phyloP scores from a whole-genome alignment of 1,140 invertebrate genomes.

The Phortica variegata region DNA sequence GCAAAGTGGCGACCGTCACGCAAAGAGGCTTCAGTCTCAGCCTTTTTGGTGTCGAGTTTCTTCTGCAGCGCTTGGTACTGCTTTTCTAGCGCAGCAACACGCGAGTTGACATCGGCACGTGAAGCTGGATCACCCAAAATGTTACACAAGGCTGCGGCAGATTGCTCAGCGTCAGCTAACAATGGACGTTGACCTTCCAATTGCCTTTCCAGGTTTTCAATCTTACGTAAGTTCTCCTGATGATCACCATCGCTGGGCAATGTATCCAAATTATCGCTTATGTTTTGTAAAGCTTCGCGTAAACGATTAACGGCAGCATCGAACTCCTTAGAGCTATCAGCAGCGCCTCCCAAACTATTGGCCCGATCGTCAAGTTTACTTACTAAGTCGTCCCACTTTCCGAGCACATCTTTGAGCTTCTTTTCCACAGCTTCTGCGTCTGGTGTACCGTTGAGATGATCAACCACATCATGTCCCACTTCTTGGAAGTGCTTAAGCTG shows the following conservation, averaged over 20 bases:
- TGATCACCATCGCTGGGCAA: constrained; percentile 79
- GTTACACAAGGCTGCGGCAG: constrained; percentile 81
- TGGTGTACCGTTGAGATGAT: constrained; percentile 68
- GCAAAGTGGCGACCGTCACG: constrained; percentile 84
- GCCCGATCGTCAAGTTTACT: constrained; percentile 79
- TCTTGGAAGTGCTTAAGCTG: constrained; percentile 83
- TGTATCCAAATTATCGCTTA: constrained; percentile 84
- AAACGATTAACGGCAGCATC: constrained; percentile 80
- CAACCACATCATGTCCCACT: constrained; percentile 74
- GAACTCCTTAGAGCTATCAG: constrained; percentile 86
- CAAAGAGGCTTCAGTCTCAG: constrained; percentile 83
- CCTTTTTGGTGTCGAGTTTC: constrained; percentile 86
- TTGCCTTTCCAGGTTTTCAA: constrained; percentile 84
- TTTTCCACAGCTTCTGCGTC: constrained; percentile 72
- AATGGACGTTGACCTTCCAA: constrained; percentile 83
- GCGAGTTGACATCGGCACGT: constrained; percentile 85
- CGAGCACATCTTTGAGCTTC: constrained; percentile 67
- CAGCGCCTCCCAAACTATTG: constrained; percentile 80
- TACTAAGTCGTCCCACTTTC: constrained; percentile 77
- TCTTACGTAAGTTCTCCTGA: constrained; percentile 82
- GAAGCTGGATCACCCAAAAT: constrained; percentile 89
- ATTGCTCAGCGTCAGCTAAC: constrained; percentile 82
- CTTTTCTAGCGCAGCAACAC: constrained; percentile 78
- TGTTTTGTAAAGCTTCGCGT: constrained; percentile 77
- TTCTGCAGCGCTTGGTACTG: constrained; percentile 83